Evolutionary conservation across 2,888 invertebrate genomes (phyloP), one percentile per base, ranked within the genome.

Genomic region (Ophraella communa): DNA sequence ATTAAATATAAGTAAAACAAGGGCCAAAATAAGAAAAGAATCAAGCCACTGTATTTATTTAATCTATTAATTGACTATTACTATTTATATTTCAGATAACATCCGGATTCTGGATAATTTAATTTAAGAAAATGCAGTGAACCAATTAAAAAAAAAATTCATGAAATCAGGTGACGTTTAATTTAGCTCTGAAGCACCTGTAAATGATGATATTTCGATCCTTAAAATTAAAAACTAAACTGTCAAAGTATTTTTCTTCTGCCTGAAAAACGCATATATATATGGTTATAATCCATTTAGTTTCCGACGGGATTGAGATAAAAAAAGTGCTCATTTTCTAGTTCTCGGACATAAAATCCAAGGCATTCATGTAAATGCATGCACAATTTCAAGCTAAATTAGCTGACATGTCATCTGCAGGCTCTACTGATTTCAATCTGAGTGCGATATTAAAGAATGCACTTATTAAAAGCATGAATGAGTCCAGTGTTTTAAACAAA

Each of bases 331-430:
- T 51, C 10, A 53, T 35, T 53, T 18, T 33, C 23, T 54, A 24
- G 21, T 3, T 39, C 14, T 39, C 23, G 42, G 23, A 39, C 23
- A 33, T 53, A 21, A 53, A 53, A 53, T 52, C 39, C 54, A 21
- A 39, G 39, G 55, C 44, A 27, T 55, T 55, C 20, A 55, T 27
- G 44, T 55, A 59, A 59, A 59, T 51, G 59, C 27, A 59, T 51
- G 59, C 51, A 35, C 18, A 58, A 58, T 58, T 58, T 58, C 49
- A 35, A 59, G 59, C 27, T 51, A 59, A 59, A 59, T 51, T 59
- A 59, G 42, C 59, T 51, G 59, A 52, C 33, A 33, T 51, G 59
- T 59, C 59, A 59, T 52, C 51, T 51, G 5, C 59, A 59, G 51
- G 24, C 58, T 51, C 42, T 17, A 39, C 51, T 59, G 51, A 59